phyloP scores from a whole-genome alignment of 2,888 invertebrate genomes.

The Oxycera nigricornis region DNA sequence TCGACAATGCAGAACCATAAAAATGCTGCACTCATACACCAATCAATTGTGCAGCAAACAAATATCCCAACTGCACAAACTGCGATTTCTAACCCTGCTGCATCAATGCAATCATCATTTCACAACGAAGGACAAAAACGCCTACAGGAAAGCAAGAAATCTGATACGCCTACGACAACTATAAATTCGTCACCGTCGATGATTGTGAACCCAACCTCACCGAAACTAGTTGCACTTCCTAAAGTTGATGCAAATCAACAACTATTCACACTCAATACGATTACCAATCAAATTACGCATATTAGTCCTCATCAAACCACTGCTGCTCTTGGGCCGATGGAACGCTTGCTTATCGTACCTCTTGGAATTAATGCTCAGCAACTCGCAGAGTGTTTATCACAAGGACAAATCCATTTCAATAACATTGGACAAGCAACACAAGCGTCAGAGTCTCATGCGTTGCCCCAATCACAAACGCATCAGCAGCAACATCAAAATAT shows the following conservation, averaged over 20 bases:
- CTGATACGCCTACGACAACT: not conserved
- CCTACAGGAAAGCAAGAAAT: constrained; percentile 8
- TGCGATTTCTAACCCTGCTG: not conserved
- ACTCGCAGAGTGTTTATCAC: constrained; percentile 59
- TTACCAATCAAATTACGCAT: constrained; percentile 62
- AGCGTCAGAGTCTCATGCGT: constrained; percentile 45
- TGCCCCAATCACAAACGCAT: constrained; percentile 45
- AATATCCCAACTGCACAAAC: not conserved
- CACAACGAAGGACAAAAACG: constrained; percentile 18
- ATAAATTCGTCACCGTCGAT: constrained; percentile 15
- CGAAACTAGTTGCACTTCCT: constrained; percentile 59
- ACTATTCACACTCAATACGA: constrained; percentile 60
- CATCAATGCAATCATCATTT: not conserved
- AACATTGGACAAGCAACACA: constrained; percentile 56
- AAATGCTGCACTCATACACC: not conserved
- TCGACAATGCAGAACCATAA: constrained; percentile 20
- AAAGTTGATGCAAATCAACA: constrained; percentile 61
- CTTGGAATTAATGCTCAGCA: constrained; percentile 62
- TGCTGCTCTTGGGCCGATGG: constrained; percentile 60
- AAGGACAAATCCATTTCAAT: constrained; percentile 62
- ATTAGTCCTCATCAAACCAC: constrained; percentile 60
- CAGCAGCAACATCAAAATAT: constrained; percentile 39
- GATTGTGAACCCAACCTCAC: constrained; percentile 49
- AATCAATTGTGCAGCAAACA: constrained; percentile 32
- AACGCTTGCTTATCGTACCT: constrained; percentile 60